Percentiles rank a stretch among this genome's conserved stretches.
Conservation (phyloP, 2,113 vertebrate genomes). For the Heptranchias perlo region DNA sequence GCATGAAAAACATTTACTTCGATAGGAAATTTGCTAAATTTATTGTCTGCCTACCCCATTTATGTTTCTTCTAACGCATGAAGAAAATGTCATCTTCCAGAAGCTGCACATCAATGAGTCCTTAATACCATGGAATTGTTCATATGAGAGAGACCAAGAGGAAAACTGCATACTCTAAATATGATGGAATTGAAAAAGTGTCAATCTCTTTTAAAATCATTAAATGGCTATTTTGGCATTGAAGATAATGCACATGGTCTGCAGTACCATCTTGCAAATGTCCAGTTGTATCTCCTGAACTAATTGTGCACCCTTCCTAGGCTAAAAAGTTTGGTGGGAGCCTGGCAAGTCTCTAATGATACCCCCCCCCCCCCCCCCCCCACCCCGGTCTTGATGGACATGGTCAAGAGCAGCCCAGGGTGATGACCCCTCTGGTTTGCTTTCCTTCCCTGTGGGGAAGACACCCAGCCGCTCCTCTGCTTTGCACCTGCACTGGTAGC, state of each 20-base stretch:
- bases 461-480: too few species aligned
- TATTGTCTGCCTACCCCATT: background rate
- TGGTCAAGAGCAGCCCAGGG: background rate
- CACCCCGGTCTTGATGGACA: background rate
- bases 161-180: background rate
- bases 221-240: background rate
- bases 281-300: background rate
- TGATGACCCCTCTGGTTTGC: too few species aligned
- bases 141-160: background rate
- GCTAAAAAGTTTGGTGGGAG: background rate
- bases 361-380: background rate
- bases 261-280: background rate
- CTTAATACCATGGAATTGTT: background rate
- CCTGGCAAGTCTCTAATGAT: background rate
- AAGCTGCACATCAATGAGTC: background rate
- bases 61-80: background rate
- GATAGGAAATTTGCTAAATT: background rate
- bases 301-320: background rate
- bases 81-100: too few species aligned
- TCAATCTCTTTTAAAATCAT: background rate
- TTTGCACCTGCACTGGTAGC: too few species aligned
- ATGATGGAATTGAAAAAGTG: background rate
- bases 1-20: background rate
- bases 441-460: too few species aligned
- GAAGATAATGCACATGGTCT: background rate